Evolutionary conservation across 2,888 invertebrate genomes (phyloP).

Genomic region (Rhorus exstirpatorius): DNA sequence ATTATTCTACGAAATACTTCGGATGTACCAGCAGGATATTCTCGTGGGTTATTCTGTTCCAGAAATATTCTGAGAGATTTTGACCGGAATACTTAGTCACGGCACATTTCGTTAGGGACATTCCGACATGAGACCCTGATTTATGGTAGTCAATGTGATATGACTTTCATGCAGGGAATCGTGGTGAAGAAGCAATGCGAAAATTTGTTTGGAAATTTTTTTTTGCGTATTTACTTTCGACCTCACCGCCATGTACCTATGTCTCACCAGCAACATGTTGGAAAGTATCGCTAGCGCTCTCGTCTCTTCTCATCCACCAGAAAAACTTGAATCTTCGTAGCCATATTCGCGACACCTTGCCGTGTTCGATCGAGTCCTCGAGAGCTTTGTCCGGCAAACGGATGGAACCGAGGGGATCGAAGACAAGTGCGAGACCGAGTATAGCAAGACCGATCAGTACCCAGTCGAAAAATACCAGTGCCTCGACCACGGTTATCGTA

Average conservation of each 20-base stretch:
- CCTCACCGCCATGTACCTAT: conserved; percentile 81
- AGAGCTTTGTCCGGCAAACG: conserved; percentile 77
- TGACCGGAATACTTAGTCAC: too few species aligned
- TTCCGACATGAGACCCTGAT: too few species aligned
- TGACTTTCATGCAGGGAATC: too few species aligned
- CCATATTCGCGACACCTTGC: conserved; percentile 91
- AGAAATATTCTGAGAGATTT: too few species aligned
- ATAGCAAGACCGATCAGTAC: conserved; percentile 91
- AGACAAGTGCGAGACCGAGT: conserved; percentile 92
- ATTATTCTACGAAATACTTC: too few species aligned
- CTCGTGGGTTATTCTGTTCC: too few species aligned
- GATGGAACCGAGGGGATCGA: conserved; percentile 91
- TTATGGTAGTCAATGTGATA: too few species aligned
- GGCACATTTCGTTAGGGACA: too few species aligned
- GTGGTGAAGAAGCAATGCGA: too few species aligned
- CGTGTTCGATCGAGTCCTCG: conserved; percentile 89
- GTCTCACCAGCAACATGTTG: conserved; percentile 92
- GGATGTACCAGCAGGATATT: too few species aligned
- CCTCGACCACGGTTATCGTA: conserved; percentile 91
- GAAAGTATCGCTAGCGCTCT: conserved; percentile 92
- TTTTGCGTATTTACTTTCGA: conserved; percentile 55
- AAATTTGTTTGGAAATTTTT: too few species aligned
- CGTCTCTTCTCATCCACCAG: conserved; percentile 90
- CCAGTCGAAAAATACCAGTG: conserved; percentile 94
- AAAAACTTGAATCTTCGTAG: conserved; percentile 92